Conservation (phyloP, 2,113 vertebrate species). For the Reinhardtius hippoglossoides region DNA sequence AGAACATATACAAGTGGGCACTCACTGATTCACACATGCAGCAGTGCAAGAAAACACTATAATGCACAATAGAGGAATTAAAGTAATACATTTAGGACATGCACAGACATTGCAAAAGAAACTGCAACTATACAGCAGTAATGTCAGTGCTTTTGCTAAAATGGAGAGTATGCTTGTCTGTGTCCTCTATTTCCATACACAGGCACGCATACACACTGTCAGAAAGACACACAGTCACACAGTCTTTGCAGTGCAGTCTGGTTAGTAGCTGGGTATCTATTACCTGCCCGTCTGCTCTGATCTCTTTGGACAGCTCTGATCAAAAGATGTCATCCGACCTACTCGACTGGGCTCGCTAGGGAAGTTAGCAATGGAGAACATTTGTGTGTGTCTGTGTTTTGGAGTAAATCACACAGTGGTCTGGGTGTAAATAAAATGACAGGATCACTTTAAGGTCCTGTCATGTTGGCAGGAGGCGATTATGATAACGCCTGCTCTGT, state of each 20-base stretch:
- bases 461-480: conserved; percentile 98
- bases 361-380: conserved; percentile 61
- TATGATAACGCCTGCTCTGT: conserved; percentile 98
- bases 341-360: conserved; percentile 86
- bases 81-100: neutral
- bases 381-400: conserved; percentile 42
- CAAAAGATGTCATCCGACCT: conserved; percentile 99
- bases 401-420: conserved; percentile 86
- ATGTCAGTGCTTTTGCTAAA: conserved; percentile 7
- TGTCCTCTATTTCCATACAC: conserved; percentile 78
- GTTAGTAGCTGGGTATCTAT: conserved; percentile 96
- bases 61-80: neutral
- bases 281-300: conserved; percentile 99
- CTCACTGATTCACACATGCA: neutral
- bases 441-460: conserved; percentile 99
- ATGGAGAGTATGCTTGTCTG: conserved; percentile 7
- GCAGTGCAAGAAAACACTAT: conserved; percentile 8
- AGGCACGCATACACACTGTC: conserved; percentile 8
- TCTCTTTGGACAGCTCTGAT: conserved; percentile 99
- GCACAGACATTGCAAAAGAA: neutral
- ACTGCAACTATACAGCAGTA: neutral
- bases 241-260: conserved; percentile 74
- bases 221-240: neutral
- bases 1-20: conserved; percentile 10
- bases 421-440: conserved; percentile 99